Base-by-base conservation (phyloP, 2,113 vertebrate genomes). In the Scophthalmus maximus region DNA sequence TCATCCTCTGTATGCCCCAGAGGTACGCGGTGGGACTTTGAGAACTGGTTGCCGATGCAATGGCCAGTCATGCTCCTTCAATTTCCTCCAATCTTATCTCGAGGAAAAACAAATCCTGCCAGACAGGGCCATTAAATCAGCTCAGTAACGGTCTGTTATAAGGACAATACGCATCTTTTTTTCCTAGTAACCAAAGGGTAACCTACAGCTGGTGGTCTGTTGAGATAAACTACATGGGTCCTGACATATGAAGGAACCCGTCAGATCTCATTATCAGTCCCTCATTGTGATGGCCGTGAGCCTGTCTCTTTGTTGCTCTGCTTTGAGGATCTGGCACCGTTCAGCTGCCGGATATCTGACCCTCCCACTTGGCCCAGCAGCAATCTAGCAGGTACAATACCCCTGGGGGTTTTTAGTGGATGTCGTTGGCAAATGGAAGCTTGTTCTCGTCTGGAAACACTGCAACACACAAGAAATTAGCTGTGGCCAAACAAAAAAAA, bases 91-190 rank as follows among this genome's bases (percentile, higher is more conserved):
- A 49, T 84, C 59, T 75, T 63, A 82, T 84, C 68, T 84, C 64
- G 1, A 29, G 29, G 57, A 20, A 49, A 78, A 83, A 75, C 58
- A 75, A 58, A 77, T n/a, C 60, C 47, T 1, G 50, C 46, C 63
- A 84, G 78, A 78, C 72, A 61, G 42, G 42, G 65, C 20, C 75
- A 68, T 67, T 89, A 83, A 86, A 87, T 91, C 69, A 82, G 58
- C 2, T 22, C 69, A 52, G 73, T 73, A 62, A 59, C 66, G 50
- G 56, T 71, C 58, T n/a, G 57, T 42, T 55, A 61, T 74, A 38
- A 61, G 58, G 62, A 59, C 32, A 26, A 20, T 56, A 25, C n/a
- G 34, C 25, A 49, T 57, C 52, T 32, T n/a, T 57, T 76, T 30
- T n/a, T 18, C 32, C 6, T n/a, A 27, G 52, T 8, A 61, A 36